These are phyloP conservation scores for Plumapathes pennacea DNA, from an alignment of 92 coral and sea anemone species.

Conservation along the genomic window DNA sequence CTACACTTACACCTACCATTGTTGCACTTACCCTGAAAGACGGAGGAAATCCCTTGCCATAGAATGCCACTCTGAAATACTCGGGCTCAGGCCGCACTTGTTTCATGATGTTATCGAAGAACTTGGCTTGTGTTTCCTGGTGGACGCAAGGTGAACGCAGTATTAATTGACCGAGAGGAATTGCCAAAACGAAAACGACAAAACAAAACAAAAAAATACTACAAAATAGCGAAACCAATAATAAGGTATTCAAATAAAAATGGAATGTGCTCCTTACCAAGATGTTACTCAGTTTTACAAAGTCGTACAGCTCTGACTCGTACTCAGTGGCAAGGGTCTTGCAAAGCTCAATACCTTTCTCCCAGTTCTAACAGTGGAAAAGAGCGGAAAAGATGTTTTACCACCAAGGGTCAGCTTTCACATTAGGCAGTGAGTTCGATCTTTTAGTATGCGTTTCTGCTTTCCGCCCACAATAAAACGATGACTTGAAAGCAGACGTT, in stretches of 20 bases:
- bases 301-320: constrained; percentile 69
- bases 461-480: too few species aligned
- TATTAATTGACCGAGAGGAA: background rate
- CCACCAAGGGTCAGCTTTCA: too few species aligned
- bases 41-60: constrained; percentile 82
- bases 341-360: constrained; percentile 91
- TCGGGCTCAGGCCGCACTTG: constrained; percentile 87
- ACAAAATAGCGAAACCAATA: background rate
- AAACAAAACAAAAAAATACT: background rate
- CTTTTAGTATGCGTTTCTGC: too few species aligned
- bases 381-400: background rate
- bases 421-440: too few species aligned
- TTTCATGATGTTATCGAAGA: constrained; percentile 83
- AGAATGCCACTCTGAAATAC: constrained; percentile 92
- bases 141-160: background rate
- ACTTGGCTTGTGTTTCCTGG: constrained; percentile 75
- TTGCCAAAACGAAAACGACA: background rate
- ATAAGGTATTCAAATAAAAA: background rate
- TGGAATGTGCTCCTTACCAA: too few species aligned
- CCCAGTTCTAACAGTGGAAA: constrained; percentile 84
- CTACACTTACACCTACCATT: background rate
- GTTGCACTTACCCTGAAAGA: constrained; percentile 72
- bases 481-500: too few species aligned
- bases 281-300: constrained; percentile 83
- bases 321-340: constrained; percentile 79